Percentiles rank a stretch among this genome's conserved stretches.
Evolutionary conservation across 1,140 invertebrate genomes (phyloP).

Genomic region (Pseudomyrmex concolor): DNA sequence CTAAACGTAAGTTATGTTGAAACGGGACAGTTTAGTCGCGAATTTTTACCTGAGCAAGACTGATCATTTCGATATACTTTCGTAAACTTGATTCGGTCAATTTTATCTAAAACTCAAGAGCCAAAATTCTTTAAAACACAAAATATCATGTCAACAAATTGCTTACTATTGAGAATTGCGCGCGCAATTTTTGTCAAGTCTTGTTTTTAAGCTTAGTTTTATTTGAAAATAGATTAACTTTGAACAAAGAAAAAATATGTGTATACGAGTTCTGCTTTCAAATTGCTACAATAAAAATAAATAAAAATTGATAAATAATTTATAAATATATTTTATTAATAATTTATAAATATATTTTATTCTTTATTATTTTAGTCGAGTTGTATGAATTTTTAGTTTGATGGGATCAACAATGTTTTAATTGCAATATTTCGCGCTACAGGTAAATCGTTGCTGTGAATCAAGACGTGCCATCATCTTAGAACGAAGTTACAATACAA

Average conservation of each 20-base stretch:
- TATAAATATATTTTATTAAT: too few relatives aligned
- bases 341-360: conserved; percentile 1
- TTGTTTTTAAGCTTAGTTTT: not conserved
- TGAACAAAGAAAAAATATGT: not conserved
- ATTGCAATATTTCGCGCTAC: conserved; percentile 14
- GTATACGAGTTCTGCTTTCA: too few relatives aligned
- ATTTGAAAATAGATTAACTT: not conserved
- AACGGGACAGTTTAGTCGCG: conserved; percentile 20
- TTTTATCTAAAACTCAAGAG: not conserved
- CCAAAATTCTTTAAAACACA: not conserved
- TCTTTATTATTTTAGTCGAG: not conserved
- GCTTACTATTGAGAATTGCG: not conserved
- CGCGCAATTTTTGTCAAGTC: not conserved
- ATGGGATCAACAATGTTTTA: not conserved
- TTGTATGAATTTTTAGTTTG: not conserved
- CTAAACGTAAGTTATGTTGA: conserved; percentile 18
- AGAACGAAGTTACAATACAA: conserved; percentile 30
- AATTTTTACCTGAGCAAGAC: conserved; percentile 41
- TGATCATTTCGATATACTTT: conserved; percentile 19
- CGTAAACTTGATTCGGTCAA: not conserved
- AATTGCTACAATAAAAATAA: not conserved
- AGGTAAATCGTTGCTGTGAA: conserved; percentile 33
- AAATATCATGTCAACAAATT: not conserved
- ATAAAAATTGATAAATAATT: conserved; percentile 6
- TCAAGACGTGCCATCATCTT: conserved; percentile 20